These are phyloP conservation scores for Myiozetetes cayanensis DNA, from an alignment of 2,113 vertebrate genomes.

Conservation along the genomic window DNA sequence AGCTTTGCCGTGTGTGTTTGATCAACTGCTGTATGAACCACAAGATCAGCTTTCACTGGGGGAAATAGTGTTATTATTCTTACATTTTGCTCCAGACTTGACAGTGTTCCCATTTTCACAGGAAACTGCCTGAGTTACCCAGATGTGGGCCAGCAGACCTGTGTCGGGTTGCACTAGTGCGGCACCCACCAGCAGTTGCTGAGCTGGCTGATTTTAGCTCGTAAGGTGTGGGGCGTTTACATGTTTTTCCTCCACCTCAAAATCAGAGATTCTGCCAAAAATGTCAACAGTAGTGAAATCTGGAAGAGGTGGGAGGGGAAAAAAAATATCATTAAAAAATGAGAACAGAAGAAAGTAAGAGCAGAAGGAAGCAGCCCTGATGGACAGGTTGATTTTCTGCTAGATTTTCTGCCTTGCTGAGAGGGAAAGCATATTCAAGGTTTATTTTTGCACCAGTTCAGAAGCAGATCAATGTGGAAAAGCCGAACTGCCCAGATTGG, in stretches of 20 bases:
- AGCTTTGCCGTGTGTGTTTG: background rate
- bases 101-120: conserved; percentile 59
- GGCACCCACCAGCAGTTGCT: conserved; percentile 18
- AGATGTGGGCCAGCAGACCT: conserved; percentile 40
- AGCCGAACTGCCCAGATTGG: background rate
- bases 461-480: background rate
- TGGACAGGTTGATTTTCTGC: background rate
- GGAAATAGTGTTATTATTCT: conserved; percentile 54
- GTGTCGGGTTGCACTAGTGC: background rate
- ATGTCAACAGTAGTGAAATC: background rate
- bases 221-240: conserved; percentile 1
- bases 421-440: background rate
- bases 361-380: background rate
- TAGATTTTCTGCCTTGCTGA: background rate
- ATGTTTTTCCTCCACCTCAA: conserved; percentile 24
- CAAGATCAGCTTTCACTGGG: conserved; percentile 49
- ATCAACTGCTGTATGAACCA: conserved; percentile 28
- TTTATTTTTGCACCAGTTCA: background rate
- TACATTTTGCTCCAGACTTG: conserved; percentile 57
- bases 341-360: background rate
- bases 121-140: conserved; percentile 58
- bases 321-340: background rate
- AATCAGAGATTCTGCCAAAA: conserved; percentile 13
- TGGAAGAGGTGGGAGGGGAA: background rate
- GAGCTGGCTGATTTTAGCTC: conserved; percentile 24